These are phyloP conservation scores for Trematocara unimaculatum DNA, from an alignment of 2,113 vertebrate genomes.

Conservation along the genomic window DNA sequence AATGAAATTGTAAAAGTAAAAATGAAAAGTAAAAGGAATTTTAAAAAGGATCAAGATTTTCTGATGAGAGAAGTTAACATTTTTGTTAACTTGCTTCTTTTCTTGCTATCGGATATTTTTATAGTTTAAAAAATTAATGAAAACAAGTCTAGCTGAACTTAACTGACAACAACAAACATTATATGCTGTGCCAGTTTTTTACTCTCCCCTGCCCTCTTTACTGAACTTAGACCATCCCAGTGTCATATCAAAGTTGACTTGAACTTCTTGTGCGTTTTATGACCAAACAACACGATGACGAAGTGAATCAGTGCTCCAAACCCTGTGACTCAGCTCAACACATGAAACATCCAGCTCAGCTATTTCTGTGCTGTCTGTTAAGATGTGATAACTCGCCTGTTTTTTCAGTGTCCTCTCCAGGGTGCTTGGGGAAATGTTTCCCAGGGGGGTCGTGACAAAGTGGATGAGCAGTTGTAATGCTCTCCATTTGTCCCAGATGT, in stretches of 20 bases:
- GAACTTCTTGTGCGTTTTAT: not conserved
- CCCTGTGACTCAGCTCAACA: not conserved
- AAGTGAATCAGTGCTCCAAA: not conserved
- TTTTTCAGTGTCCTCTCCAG: not conserved
- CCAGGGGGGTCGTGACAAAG: not conserved
- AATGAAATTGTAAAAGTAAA: not conserved
- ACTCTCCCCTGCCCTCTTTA: not conserved
- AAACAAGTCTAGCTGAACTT: not conserved
- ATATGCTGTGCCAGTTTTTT: not conserved
- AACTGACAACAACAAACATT: not conserved
- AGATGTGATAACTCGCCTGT: not conserved
- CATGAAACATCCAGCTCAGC: not conserved
- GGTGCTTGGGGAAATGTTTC: accelerated
- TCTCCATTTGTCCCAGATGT: not conserved
- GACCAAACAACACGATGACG: not conserved
- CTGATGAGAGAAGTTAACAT: not conserved
- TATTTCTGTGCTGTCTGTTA: not conserved
- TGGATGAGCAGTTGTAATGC: not conserved
- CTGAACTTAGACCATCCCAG: not conserved
- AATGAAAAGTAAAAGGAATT: not conserved
- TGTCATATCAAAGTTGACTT: not conserved
- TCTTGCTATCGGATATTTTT: not conserved
- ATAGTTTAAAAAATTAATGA: not conserved
- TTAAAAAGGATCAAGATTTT: not conserved
- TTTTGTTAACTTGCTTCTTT: not conserved